Base-by-base conservation (phyloP, 2,888 invertebrate genomes). In the Limnephilus rhombicus region DNA sequence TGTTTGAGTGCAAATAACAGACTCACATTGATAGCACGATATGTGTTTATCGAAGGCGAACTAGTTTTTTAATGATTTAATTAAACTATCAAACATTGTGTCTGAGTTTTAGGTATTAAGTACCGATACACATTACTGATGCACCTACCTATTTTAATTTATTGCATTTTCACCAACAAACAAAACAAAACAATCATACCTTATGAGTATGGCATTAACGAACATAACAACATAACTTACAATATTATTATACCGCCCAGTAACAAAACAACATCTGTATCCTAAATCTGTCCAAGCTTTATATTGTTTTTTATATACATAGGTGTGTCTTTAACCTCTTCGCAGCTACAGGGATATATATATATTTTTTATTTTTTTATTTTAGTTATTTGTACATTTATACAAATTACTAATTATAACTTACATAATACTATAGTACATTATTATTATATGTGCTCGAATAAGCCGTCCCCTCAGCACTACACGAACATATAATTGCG, bases 1-100 rank as follows among this genome's bases (percentile, higher is more conserved):
- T 83, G 83, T 83, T 83, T 2, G 83, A 83, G 83, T 83, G 83
- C 34, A 83, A 83, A 83, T 83, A 83, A 83, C 83, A 83, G 37
- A 83, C 37, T 83, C 83, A 83, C 41, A 34, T 83, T 34, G 83
- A 37, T 24, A 68, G 68, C 68, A 24, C 68, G 9, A 68, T 68
- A n/a, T n/a, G 68, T 68, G 68, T n/a, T 68, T 24, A 68, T 68
- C 68, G 68, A 68, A 68, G 24, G 68, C 24, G 24, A 68, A n/a
- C 24, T 68, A 68, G 24, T 68, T 68, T 24, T 68, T 68, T 68
- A 68, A 68, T n/a, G 68, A 68, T 68, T 68, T 68, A 68, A 68
- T 68, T 68, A 68, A 68, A n/a, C 68, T 68, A 68, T 68, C 68
- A 68, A 68, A 68, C 24, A 68, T 24, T 68, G 9, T 68, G 68